Percentiles rank a stretch among this genome's conserved stretches.
Evolutionary conservation across 2,797 vertebrate genomes (phyloP).

Genomic region (Enteromius afrohamiltoni): DNA sequence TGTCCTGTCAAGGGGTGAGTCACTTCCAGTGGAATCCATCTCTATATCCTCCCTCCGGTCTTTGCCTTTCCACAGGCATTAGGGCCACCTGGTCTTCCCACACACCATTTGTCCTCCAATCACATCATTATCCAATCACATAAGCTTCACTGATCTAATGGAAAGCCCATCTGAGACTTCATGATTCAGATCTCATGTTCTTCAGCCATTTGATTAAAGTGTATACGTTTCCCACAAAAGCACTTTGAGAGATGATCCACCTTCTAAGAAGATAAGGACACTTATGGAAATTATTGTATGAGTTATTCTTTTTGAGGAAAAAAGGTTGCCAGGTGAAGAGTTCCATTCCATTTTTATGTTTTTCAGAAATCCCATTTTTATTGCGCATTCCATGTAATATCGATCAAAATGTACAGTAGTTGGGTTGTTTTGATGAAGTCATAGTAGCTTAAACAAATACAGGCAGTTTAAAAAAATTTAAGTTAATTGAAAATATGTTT

Average conservation of each 20-base stretch:
- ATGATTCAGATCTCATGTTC: slow-evolving; percentile 1
- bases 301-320: neutral
- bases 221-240: neutral
- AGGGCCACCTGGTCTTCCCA: slow-evolving; percentile 39
- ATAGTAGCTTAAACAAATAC: too few relatives aligned
- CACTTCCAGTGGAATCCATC: slow-evolving; percentile 24
- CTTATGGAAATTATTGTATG: neutral
- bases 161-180: slow-evolving; percentile 19
- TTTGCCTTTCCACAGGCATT: slow-evolving; percentile 20
- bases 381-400: too few relatives aligned
- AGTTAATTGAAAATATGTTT: too few relatives aligned
- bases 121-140: slow-evolving; percentile 24
- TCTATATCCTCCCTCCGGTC: slow-evolving; percentile 12
- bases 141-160: slow-evolving; percentile 27
- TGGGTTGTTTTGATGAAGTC: too few relatives aligned
- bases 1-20: slow-evolving; percentile 20
- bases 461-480: too few relatives aligned
- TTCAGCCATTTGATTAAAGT: neutral
- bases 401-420: too few relatives aligned
- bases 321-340: neutral
- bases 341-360: too few relatives aligned
- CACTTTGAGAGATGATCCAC: slow-evolving; percentile 11
- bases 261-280: neutral
- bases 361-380: too few relatives aligned
- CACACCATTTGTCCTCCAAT: slow-evolving; percentile 53